Evolutionary conservation across 2,888 invertebrate species (phyloP).

Genomic region (Mellilla xanthometata): DNA sequence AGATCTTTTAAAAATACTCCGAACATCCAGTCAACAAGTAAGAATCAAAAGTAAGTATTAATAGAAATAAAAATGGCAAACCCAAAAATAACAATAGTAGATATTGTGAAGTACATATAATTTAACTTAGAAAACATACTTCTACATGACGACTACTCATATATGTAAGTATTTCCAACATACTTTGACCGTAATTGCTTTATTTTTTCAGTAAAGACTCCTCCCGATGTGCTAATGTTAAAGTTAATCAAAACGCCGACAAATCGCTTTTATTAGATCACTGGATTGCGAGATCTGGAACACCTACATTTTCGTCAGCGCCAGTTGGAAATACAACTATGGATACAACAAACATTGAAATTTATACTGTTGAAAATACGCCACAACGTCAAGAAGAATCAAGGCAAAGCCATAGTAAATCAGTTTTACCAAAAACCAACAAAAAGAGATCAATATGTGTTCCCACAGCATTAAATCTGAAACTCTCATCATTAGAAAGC

Average conservation of each 20-base stretch:
- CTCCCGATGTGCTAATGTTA: conserved; percentile 46
- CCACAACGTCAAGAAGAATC: conserved; percentile 58
- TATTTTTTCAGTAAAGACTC: conserved; percentile 35
- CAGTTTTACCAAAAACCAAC: conserved; percentile 43
- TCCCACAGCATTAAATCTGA: conserved; percentile 73
- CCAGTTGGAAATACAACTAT: conserved; percentile 69
- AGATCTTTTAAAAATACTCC: conserved; percentile 65
- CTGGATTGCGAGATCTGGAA: conserved; percentile 77
- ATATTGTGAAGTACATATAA: no score
- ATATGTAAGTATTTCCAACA: no score
- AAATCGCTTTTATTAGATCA: conserved; percentile 78
- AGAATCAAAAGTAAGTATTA: not conserved
- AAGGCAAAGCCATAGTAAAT: conserved; percentile 32
- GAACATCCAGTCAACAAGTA: conserved; percentile 37
- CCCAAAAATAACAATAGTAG: no score
- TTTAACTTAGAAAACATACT: no score
- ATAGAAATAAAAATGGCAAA: no score
- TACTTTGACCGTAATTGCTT: no score
- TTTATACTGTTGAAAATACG: conserved; percentile 76
- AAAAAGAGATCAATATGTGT: conserved; percentile 72
- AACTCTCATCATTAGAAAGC: conserved; percentile 65
- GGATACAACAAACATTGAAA: conserved; percentile 70
- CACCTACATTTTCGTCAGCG: conserved; percentile 74
- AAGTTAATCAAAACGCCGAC: conserved; percentile 68
- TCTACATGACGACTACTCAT: no score